Base-by-base conservation (phyloP, 2,888 invertebrate species). In the Epicampocera succincta region DNA sequence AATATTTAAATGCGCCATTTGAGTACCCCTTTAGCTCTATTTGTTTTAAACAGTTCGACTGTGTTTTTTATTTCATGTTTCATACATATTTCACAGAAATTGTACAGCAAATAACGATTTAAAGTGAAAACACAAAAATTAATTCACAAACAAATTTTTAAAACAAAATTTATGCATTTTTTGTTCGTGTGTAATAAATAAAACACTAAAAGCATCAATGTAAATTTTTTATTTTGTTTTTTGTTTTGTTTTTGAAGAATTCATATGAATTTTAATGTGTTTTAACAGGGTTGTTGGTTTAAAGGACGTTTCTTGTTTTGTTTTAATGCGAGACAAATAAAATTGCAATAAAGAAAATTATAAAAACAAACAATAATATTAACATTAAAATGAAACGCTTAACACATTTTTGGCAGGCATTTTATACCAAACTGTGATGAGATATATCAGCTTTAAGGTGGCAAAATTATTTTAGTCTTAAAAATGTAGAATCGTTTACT, bases 161-260 rank as follows among this genome's bases (percentile, higher is more conserved):
- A 50, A 50, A 42, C 48, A 56, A n/a, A 69, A 63, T 77, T 71
- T 77, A 71, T 77, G 56, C 71, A 77, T 8, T 65, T 68, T 68
- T 33, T 33, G 25, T 33, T n/a, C n/a, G n/a, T 48, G 33, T 63
- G 38, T 63, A 46, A 61, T 56, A 71, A 48, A 69, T 50, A 63
- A 63, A 63, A 46, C 13, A 54, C 46, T 46, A 54, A 46, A 65
- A 71, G 21, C 50, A 65, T 15, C 77, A 71, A 50, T 71, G 71
- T 71, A 58, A 65, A 71, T 77, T 71, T 71, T 33, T 3, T 29
- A n/a, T n/a, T n/a, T n/a, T n/a, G n/a, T n/a, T n/a, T n/a, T n/a
- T n/a, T n/a, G n/a, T n/a, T n/a, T n/a, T n/a, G n/a, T n/a, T 13
- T 68, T 58, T 56, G 17, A 21, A 56, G 3, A 40, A 13, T 25